Conservation (phyloP, 2,113 vertebrate species). For the Nycticryphes semicollaris region DNA sequence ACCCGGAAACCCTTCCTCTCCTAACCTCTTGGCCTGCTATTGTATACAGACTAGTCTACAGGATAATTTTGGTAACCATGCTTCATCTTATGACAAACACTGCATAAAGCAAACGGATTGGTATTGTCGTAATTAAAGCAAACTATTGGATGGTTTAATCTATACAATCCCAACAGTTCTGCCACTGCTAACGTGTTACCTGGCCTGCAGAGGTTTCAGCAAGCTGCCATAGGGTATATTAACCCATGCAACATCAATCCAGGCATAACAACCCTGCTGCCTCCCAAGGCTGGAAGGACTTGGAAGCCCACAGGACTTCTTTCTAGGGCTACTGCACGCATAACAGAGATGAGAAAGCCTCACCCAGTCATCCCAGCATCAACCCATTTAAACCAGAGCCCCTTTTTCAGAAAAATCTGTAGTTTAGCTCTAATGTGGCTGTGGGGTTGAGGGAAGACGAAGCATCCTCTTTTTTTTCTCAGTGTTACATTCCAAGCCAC, state of each 20-base stretch:
- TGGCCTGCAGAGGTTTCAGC: background rate
- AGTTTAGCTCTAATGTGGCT: background rate
- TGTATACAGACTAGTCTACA: slow-evolving; percentile 45
- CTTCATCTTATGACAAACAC: slow-evolving; percentile 52
- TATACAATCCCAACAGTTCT: slow-evolving; percentile 1
- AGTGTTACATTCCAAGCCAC: background rate
- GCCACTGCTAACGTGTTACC: background rate
- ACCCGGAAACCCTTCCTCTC: slow-evolving; percentile 38
- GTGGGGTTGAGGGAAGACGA: background rate
- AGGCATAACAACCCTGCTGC: rapidly evolving
- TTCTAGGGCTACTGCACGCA: background rate
- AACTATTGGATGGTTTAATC: slow-evolving; percentile 4
- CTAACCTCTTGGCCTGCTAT: slow-evolving; percentile 47
- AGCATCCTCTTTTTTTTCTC: background rate
- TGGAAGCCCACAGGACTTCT: background rate
- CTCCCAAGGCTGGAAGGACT: background rate
- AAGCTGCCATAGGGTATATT: background rate
- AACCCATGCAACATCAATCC: background rate
- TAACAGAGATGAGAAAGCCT: background rate
- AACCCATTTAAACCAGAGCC: background rate
- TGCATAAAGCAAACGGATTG: slow-evolving; percentile 20
- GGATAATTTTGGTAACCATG: slow-evolving; percentile 34
- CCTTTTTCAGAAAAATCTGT: background rate
- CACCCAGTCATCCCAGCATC: background rate
- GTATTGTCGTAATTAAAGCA: slow-evolving; percentile 28